Base-by-base conservation (phyloP, 2,888 invertebrate genomes). In the Abrostola tripartita region DNA sequence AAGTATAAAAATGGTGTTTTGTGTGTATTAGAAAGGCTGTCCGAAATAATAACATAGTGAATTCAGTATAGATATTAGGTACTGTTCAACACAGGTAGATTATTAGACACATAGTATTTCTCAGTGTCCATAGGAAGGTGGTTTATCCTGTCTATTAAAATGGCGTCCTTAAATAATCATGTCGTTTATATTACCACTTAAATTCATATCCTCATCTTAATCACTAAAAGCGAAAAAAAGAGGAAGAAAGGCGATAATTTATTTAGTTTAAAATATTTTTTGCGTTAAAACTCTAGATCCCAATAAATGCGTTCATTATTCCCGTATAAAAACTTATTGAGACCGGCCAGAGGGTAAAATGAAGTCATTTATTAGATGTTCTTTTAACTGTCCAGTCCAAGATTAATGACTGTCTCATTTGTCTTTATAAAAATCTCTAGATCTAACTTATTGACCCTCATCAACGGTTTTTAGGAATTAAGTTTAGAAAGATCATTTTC, bases 351-450 rank as follows among this genome's bases (percentile, higher is more conserved):
- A 42, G 38, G 55, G 55, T 71, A 72, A 72, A 79, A 76, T 76
- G 67, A 71, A 71, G 71, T 77, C 71, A 76, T 83, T 74, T 75
- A 62, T 77, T 65, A 64, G 58, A 79, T 65, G 71, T 69, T 66
- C 65, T 59, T 59, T 57, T 58, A 35, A 41, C 58, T 60, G 67
- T 65, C 61, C 37, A 61, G 52, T 50, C 24, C 8, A 11, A 61
- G 61, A 78, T 60, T 58, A 65, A 73, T 68, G 61, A 47, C 44
- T 47, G 9, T 9, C 40, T 62, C 58, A 52, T 61, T 58, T 58
- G 49, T 62, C 49, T 42, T 56, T 64, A 41, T 51, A 38, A 49
- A 66, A 60, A 61, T 36, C 35, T 55, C 6, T 37, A 47, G 14
- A 50, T 56, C 44, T 11, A 37, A 50, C 24, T 60, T 12, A 52